Percentiles rank a stretch among this genome's conserved stretches.
These are phyloP conservation scores for Chloroclystis v-ata DNA, from an alignment of 2,888 invertebrate species.

Conservation along the genomic window DNA sequence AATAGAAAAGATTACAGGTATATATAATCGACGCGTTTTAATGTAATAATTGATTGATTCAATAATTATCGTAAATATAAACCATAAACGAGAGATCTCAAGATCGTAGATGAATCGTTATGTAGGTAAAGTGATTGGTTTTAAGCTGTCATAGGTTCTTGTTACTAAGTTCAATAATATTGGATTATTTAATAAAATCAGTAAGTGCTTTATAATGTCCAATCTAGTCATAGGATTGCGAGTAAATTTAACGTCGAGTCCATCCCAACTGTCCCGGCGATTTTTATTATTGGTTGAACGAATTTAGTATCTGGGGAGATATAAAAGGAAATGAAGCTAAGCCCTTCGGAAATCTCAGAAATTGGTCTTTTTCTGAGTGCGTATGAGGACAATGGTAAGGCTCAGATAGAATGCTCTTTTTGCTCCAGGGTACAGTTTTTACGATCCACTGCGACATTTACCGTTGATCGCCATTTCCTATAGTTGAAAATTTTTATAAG, in stretches of 20 bases:
- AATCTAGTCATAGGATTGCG: slow-evolving; percentile 52
- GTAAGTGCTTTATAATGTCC: slow-evolving; percentile 58
- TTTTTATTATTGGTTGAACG: slow-evolving; percentile 76
- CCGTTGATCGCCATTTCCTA: slow-evolving; percentile 54
- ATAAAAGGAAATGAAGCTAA: slow-evolving; percentile 78
- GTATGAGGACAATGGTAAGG: slow-evolving; percentile 70
- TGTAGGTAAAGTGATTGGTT: no score
- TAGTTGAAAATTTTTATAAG: slow-evolving; percentile 63
- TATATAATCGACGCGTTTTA: no score
- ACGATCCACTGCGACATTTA: slow-evolving; percentile 68
- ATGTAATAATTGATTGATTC: no score
- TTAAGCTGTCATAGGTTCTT: no score
- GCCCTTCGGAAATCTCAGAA: slow-evolving; percentile 77
- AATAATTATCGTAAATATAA: no score
- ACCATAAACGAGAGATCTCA: no score
- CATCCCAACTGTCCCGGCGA: slow-evolving; percentile 65
- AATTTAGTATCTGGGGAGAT: slow-evolving; percentile 77
- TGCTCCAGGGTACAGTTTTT: slow-evolving; percentile 68
- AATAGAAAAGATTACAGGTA: no score
- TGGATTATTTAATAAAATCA: slow-evolving; percentile 31
- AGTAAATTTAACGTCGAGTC: slow-evolving; percentile 68
- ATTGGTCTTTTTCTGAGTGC: slow-evolving; percentile 71
- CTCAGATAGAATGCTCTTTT: slow-evolving; percentile 61
- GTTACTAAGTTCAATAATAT: slow-evolving; percentile 36
- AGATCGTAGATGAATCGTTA: no score